Base-by-base conservation (phyloP, 2,113 vertebrate genomes). In the Centropristis striata region DNA sequence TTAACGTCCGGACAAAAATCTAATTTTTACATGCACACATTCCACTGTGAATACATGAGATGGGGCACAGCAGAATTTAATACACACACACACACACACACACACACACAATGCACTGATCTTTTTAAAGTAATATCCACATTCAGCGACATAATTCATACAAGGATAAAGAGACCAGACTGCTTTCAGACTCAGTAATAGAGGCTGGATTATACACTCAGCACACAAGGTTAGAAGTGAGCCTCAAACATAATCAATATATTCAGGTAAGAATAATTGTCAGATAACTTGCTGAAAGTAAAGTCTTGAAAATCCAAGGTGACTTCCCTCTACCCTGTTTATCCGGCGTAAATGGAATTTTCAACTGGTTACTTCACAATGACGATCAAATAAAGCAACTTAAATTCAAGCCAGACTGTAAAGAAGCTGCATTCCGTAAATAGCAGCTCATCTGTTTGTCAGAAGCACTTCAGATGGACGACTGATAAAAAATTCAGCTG, bases 131-230 rank as follows among this genome's bases (percentile, higher is more conserved):
- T 25, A n/a, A 47, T 46, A 72, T 60, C 50, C 59, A 39, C 73
- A 76, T 63, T 75, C 32, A 80, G 57, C 71, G 27, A 42, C 44
- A 51, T 58, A 50, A 44, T 70, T 88, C 61, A 73, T 46, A 39
- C 18, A 68, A 81, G 70, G 49, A 78, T 70, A 78, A 75, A 81
- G 42, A 75, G 53, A 69, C 51, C 20, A 61, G 60, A 86, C 51
- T 63, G 64, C 71, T 53, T 75, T 27, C 54, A 57, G 42, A 23
- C 65, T 60, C 23, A 47, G 15, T 58, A 59, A 84, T 39, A 58
- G 44, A 66, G 37, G 36, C 47, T 5, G 18, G 46, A 77, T 90
- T 78, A 86, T 69, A 60, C 75, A 84, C 71, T 78, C 64, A 69
- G 18, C 42, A 37, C 20, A 76, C 78, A 80, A 84, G 78, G 74